Percentiles rank a stretch among this genome's conserved stretches.
These are phyloP conservation scores for Calcarius ornatus DNA, from an alignment of 2,113 vertebrate genomes.

Conservation along the genomic window DNA sequence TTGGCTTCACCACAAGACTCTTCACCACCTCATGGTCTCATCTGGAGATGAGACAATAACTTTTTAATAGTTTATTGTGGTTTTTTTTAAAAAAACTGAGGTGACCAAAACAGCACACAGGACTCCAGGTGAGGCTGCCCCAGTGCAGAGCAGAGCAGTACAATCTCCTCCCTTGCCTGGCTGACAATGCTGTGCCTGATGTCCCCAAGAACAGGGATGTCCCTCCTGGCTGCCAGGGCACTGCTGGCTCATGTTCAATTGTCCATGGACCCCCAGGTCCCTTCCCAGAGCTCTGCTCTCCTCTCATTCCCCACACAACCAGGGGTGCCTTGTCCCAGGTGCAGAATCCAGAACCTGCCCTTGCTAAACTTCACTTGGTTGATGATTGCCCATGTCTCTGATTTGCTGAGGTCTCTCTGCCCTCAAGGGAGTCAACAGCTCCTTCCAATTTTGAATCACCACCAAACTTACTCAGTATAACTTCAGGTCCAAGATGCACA, in stretches of 20 bases:
- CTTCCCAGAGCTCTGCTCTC: neutral
- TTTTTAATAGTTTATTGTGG: neutral
- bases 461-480: neutral
- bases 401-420: neutral
- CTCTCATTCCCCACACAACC: neutral
- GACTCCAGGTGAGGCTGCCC: fast-evolving
- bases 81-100: neutral
- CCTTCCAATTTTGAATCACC: neutral
- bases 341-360: neutral
- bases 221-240: neutral
- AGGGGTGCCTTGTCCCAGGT: neutral
- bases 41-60: too few species aligned
- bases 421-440: neutral
- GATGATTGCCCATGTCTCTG: neutral
- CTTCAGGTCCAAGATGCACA: neutral
- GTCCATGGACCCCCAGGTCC: neutral
- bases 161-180: fast-evolving
- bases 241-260: neutral
- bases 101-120: neutral
- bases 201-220: fast-evolving
- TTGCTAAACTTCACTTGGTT: neutral
- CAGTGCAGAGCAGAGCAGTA: neutral
- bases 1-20: neutral
- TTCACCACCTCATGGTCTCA: neutral
- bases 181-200: fast-evolving